These are phyloP conservation scores for Coracias cyanogaster DNA, from an alignment of 2,797 vertebrate genomes.

Conservation along the genomic window DNA sequence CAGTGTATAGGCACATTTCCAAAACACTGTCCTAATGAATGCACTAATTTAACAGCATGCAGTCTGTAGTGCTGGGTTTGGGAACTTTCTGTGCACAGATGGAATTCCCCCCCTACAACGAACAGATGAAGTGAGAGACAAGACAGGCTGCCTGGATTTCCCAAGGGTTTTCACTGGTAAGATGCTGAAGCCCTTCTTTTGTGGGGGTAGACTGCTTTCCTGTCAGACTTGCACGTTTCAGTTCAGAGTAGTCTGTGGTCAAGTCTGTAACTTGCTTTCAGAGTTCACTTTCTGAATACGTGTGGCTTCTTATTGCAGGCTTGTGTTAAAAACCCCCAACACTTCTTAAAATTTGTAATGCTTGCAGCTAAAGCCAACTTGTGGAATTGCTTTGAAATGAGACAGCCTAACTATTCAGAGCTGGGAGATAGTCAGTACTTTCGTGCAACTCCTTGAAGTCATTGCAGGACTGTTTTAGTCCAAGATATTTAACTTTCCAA, in stretches of 20 bases:
- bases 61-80: slow-evolving; percentile 1
- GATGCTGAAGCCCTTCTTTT: slow-evolving; percentile 7
- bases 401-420: not conserved
- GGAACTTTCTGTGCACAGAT: slow-evolving; percentile 49
- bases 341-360: slow-evolving; percentile 48
- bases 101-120: not conserved
- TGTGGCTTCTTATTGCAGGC: slow-evolving; percentile 33
- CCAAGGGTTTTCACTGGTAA: not conserved
- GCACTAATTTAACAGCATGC: slow-evolving; percentile 46
- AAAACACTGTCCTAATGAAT: slow-evolving; percentile 33
- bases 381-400: slow-evolving; percentile 44
- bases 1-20: slow-evolving; percentile 43
- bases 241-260: slow-evolving; percentile 13
- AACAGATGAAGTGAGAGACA: slow-evolving; percentile 64
- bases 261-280: slow-evolving; percentile 11
- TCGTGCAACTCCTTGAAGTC: not conserved
- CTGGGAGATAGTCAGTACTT: slow-evolving; percentile 2
- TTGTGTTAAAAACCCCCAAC: not conserved
- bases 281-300: slow-evolving; percentile 29
- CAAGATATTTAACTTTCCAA: slow-evolving; percentile 41
- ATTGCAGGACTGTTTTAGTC: not conserved
- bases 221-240: slow-evolving; percentile 8
- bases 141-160: slow-evolving; percentile 50
- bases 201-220: not conserved
- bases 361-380: slow-evolving; percentile 35